A percentile compares a stretch with the other conserved stretches of the same genome.
Conservation (phyloP, 30 jellyfish, hydroid and myxozoan species). For the Turritopsis dohrnii region DNA sequence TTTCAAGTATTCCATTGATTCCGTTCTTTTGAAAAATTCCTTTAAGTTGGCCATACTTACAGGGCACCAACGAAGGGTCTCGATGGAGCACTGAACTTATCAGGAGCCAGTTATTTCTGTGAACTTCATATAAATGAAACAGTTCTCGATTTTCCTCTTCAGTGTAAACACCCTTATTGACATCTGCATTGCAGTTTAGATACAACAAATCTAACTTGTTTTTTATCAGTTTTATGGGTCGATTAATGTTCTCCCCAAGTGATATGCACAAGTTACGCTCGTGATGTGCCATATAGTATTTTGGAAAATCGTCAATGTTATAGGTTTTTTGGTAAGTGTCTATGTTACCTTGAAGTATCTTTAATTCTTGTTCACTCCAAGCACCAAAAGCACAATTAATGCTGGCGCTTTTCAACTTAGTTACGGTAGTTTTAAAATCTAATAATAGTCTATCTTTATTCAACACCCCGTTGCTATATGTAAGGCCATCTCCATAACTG, state of each 20-base stretch:
- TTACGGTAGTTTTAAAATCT: background rate
- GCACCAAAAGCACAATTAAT: constrained; percentile 1
- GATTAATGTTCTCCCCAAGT: background rate
- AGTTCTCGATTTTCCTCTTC: background rate
- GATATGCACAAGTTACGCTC: background rate
- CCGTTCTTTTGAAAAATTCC: background rate
- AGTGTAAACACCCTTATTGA: background rate
- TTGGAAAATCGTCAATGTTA: background rate
- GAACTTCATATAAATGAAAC: background rate
- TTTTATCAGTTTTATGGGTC: constrained; percentile 3
- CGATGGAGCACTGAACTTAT: background rate
- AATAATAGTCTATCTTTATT: background rate
- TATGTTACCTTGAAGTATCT: background rate
- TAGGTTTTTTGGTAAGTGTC: background rate
- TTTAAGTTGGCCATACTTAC: background rate
- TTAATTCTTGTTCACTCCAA: background rate
- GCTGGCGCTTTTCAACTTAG: background rate
- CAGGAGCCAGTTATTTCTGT: background rate
- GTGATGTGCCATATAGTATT: background rate
- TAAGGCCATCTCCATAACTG: background rate
- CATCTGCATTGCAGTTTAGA: no score
- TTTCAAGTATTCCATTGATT: background rate
- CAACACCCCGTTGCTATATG: background rate
- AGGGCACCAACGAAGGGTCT: background rate
- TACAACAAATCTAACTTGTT: background rate